phyloP scores from a whole-genome alignment of 1,140 invertebrate genomes.

The Phymorhynchus buccinoides region DNA sequence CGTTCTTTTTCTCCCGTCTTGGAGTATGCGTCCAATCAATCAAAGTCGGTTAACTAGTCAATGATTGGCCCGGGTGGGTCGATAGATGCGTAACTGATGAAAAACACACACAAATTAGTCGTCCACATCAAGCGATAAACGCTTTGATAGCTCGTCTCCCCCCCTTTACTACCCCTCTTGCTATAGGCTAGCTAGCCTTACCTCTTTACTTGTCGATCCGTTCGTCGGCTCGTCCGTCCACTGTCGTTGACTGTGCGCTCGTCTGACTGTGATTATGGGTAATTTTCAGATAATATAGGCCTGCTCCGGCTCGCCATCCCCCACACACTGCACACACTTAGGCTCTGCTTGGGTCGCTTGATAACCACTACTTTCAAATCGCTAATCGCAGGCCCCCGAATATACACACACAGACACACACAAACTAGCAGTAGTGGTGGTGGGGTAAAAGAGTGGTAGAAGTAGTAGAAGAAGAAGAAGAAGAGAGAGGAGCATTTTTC shows the following conservation, averaged over 20 bases:
- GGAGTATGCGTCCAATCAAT: too few species aligned
- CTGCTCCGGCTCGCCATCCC: constrained; percentile 28
- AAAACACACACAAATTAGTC: constrained; percentile 22
- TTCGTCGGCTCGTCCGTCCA: constrained; percentile 27
- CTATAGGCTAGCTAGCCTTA: too few species aligned
- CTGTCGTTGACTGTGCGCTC: constrained; percentile 29
- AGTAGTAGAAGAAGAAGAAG: too few species aligned
- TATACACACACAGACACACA: constrained; percentile 29
- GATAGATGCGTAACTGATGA: constrained; percentile 4
- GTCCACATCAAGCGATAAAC: constrained; percentile 21
- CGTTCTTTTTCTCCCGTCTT: too few species aligned
- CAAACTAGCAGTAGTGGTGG: too few species aligned
- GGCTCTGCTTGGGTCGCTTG: constrained; percentile 10
- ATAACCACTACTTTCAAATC: constrained; percentile 38
- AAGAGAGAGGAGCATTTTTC: too few species aligned
- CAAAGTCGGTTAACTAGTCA: constrained; percentile 4
- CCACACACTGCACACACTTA: constrained; percentile 36
- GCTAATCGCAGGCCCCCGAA: constrained; percentile 32
- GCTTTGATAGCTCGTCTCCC: not conserved
- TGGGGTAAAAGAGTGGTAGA: too few species aligned
- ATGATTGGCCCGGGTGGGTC: too few species aligned
- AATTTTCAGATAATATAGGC: constrained; percentile 53
- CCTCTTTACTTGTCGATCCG: constrained; percentile 24
- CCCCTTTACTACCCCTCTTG: not conserved
- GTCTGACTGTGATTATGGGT: constrained; percentile 48